Evolutionary conservation across 1,140 invertebrate genomes (phyloP), one percentile per base, ranked within the genome.

Genomic region (Meloidogyne hapla): DNA sequence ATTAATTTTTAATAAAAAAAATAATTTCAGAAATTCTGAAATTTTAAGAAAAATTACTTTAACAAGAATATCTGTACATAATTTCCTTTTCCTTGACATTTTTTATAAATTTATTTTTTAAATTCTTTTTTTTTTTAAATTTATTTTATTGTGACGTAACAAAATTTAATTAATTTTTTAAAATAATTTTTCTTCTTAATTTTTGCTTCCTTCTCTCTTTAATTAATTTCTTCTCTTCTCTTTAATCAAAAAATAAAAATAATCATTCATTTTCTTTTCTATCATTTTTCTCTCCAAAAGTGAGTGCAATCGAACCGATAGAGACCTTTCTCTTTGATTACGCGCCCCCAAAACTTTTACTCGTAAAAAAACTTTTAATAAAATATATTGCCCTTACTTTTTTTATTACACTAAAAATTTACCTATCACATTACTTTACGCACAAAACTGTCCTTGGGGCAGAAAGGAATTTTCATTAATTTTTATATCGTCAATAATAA

Each of bases 261-360:
- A 56, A 56, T 56, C 8, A 56, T n/a, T 56, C n/a, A n/a, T 56
- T 56, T 56, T 56, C 48, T 56, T 56, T 21, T n/a, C n/a, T n/a
- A 56, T 15, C 18, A 56, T 56, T 8, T 56, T 56, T 56, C 6
- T 56, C 3, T n/a, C n/a, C n/a, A 5, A 18, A 21, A 4, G 48
- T 56, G 48, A 56, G 48, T 56, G n/a, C 48, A 56, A n/a, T 56
- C 48, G 48, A 56, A 56, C 48, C n/a, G 48, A 56, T 56, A 56
- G 40, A 12, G 40, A 15, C 40, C 40, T 48, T 48, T 48, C 15
- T 48, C 45, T 48, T 33, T 8, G 33, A 6, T 33, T 33, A 33
- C 33, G 33, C 33, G 33, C 33, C 33, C 33, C 33, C 33, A 33
- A 33, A 33, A 33, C 33, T 33, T 33, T 33, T 33, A 6, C 4